Evolutionary conservation across 2,888 invertebrate genomes (phyloP).

Genomic region (Protula sp.): DNA sequence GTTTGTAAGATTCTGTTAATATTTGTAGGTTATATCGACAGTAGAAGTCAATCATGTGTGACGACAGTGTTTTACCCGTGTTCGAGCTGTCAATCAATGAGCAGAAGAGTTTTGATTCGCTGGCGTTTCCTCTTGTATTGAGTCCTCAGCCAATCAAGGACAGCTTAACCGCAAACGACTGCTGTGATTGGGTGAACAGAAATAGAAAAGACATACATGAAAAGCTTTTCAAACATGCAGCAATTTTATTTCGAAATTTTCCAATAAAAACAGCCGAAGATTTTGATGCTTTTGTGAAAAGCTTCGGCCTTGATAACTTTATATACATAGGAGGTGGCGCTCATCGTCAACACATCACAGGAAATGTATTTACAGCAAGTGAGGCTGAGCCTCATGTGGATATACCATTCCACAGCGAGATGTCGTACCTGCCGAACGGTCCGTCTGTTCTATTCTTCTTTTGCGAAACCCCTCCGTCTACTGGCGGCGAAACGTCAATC

Average conservation of each 20-base stretch:
- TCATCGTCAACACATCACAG: conserved; percentile 26
- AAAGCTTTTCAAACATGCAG: no score
- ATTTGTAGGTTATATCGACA: no score
- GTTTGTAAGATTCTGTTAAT: no score
- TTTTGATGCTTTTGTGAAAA: conserved; percentile 31
- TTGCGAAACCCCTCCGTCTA: conserved; percentile 28
- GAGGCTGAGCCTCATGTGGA: conserved; percentile 35
- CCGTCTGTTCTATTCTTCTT: conserved; percentile 33
- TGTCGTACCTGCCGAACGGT: conserved; percentile 37
- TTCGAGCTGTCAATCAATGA: no score
- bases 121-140: no score
- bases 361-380: conserved; percentile 35
- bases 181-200: no score
- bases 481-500: conserved; percentile 35
- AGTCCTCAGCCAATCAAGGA: no score
- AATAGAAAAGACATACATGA: no score
- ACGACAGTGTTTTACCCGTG: no score
- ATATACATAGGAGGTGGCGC: conserved; percentile 37
- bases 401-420: conserved; percentile 40
- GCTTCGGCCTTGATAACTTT: conserved; percentile 27
- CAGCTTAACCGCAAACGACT: no score
- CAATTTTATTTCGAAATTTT: conserved; percentile 35
- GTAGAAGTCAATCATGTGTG: no score
- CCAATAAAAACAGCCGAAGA: conserved; percentile 25
- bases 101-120: no score